Percentiles rank a stretch among this genome's conserved stretches.
Conservation (phyloP, 2,797 vertebrate species). For the Borostomias antarcticus region DNA sequence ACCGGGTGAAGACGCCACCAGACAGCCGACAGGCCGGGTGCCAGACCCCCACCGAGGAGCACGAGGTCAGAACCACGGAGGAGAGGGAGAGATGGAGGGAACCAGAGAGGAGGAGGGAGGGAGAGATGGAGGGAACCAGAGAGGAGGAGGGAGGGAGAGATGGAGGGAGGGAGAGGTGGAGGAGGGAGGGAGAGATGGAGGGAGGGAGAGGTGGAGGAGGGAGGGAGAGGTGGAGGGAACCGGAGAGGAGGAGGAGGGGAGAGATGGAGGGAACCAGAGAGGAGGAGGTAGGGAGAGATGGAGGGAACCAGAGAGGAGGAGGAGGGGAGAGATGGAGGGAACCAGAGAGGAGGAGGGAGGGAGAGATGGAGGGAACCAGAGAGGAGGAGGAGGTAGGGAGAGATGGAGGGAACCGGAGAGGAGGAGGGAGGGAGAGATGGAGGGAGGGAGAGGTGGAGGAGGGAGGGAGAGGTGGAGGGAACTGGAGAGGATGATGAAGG, state of each 20-base stretch:
- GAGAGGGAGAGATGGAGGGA: constrained; percentile 3
- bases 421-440: neutral
- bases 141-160: neutral
- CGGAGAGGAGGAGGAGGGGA: neutral
- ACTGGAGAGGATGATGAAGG: too few relatives aligned
- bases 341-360: neutral
- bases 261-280: neutral
- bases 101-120: neutral
- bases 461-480: neutral
- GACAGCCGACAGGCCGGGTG: constrained; percentile 75
- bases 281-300: neutral
- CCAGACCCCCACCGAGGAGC: constrained; percentile 69
- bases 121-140: neutral
- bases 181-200: constrained; percentile 1
- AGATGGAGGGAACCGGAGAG: neutral
- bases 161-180: neutral
- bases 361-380: neutral
- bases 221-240: neutral
- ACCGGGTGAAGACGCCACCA: constrained; percentile 68
- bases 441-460: neutral
- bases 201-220: neutral
- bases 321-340: too few relatives aligned
- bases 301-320: neutral
- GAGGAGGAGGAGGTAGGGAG: neutral
- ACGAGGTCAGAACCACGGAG: constrained; percentile 74